A percentile compares a stretch with the other conserved stretches of the same genome.
Evolutionary conservation across 2,797 vertebrate species (phyloP).

Genomic region (Hafferia zeledoni): DNA sequence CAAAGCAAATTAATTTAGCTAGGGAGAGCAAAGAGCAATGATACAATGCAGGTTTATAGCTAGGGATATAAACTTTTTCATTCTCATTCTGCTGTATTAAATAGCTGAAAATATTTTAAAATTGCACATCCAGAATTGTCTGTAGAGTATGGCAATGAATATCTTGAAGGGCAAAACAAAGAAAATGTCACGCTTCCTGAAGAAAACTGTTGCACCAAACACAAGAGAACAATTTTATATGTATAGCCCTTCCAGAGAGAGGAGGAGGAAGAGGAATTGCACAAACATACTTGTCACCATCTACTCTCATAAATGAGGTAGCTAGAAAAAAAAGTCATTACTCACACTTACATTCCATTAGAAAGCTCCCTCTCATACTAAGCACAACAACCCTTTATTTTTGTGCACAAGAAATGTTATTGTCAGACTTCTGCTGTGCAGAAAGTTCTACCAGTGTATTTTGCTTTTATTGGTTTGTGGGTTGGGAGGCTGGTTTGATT

Average conservation of each 20-base stretch:
- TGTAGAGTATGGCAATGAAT: background rate
- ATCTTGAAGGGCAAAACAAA: conserved; percentile 1
- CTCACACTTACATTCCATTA: background rate
- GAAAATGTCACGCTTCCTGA: background rate
- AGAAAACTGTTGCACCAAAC: background rate
- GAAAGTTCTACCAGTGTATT: background rate
- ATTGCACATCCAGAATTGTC: background rate
- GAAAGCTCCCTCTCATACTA: background rate
- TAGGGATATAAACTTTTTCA: background rate
- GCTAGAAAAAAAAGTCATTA: background rate
- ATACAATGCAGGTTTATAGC: background rate
- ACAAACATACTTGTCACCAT: background rate
- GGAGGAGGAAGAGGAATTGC: background rate
- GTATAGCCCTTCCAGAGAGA: background rate
- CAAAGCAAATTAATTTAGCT: background rate
- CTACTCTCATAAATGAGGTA: background rate
- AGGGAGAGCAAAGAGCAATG: background rate
- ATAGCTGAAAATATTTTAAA: background rate
- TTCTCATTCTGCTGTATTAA: background rate
- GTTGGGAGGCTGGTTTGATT: conserved; percentile 9
- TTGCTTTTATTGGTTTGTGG: conserved; percentile 1
- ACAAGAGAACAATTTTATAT: background rate
- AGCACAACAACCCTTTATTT: background rate
- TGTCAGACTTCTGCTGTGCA: background rate
- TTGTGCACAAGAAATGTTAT: background rate